Evolutionary conservation across 2,888 invertebrate species (phyloP).

Genomic region (Temnothorax rugatulus): DNA sequence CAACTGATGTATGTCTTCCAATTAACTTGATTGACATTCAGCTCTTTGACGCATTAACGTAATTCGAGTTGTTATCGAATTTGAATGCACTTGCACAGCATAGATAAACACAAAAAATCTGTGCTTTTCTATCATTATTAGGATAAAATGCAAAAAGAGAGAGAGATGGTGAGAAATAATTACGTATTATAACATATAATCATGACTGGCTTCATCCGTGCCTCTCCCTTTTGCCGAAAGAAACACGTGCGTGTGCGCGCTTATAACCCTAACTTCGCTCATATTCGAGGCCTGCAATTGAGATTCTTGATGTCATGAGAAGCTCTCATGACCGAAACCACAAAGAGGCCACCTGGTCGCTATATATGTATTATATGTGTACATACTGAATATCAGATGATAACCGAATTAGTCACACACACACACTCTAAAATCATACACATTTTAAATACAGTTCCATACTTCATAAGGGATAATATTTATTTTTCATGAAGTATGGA

Average conservation of each 20-base stretch:
- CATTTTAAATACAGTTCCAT: too few species aligned
- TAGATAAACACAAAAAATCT: neutral
- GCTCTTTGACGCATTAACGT: neutral
- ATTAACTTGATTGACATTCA: neutral
- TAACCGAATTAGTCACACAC: neutral
- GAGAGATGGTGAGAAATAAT: neutral
- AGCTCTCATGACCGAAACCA: slow-evolving; percentile 62
- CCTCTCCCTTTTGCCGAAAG: slow-evolving; percentile 12
- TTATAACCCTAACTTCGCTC: slow-evolving; percentile 64
- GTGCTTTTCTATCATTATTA: neutral
- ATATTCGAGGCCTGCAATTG: slow-evolving; percentile 61
- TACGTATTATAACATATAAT: neutral
- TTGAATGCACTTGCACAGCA: neutral
- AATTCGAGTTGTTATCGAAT: neutral
- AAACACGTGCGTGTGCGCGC: slow-evolving; percentile 55
- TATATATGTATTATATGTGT: neutral
- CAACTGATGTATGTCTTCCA: neutral
- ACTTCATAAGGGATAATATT: too few species aligned
- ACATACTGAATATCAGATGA: neutral
- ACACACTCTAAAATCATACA: neutral
- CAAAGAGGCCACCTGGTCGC: slow-evolving; percentile 43
- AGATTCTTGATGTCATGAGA: slow-evolving; percentile 67
- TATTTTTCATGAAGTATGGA: too few species aligned
- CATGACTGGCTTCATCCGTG: slow-evolving; percentile 9
- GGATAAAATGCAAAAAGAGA: neutral